A percentile compares a stretch with the other conserved stretches of the same genome.
Conservation (phyloP, 2,113 vertebrate genomes). For the Zosterops lateralis region DNA sequence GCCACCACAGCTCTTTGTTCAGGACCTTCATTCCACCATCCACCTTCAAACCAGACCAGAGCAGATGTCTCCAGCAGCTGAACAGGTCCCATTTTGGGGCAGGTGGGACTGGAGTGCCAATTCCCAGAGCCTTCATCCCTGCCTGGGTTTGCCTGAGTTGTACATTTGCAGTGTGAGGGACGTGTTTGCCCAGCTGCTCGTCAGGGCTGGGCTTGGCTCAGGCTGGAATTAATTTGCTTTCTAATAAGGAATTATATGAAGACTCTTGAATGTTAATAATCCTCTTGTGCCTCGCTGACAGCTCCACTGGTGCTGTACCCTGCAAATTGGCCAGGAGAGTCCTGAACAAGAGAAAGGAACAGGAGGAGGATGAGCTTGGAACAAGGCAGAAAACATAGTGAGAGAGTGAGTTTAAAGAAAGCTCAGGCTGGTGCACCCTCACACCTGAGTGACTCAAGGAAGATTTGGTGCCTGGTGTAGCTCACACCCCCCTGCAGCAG, state of each 20-base stretch:
- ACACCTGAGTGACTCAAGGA: not conserved
- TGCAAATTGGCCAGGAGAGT: not conserved
- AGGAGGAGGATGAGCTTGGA: not conserved
- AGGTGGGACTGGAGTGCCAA: not conserved
- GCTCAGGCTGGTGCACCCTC: not conserved
- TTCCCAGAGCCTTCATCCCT: not conserved
- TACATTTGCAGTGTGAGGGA: not conserved
- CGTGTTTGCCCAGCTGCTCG: not conserved
- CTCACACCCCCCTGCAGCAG: not conserved
- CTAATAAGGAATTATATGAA: not conserved
- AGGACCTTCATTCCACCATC: not conserved
- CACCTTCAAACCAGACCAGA: not conserved
- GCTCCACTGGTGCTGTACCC: not conserved
- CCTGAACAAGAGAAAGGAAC: not conserved
- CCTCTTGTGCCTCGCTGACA: not conserved
- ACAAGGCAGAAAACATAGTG: not conserved
- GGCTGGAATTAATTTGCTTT: conserved; percentile 19
- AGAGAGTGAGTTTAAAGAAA: not conserved
- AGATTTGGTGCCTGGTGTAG: not conserved
- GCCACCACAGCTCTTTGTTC: not conserved
- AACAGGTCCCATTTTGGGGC: not conserved
- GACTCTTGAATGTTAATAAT: not conserved
- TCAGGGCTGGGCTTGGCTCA: not conserved
- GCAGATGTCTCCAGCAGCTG: not conserved
- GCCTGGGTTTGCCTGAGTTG: rapidly evolving